Base-by-base conservation (phyloP, 2,797 vertebrate genomes). In the Acipenser oxyrinchus region DNA sequence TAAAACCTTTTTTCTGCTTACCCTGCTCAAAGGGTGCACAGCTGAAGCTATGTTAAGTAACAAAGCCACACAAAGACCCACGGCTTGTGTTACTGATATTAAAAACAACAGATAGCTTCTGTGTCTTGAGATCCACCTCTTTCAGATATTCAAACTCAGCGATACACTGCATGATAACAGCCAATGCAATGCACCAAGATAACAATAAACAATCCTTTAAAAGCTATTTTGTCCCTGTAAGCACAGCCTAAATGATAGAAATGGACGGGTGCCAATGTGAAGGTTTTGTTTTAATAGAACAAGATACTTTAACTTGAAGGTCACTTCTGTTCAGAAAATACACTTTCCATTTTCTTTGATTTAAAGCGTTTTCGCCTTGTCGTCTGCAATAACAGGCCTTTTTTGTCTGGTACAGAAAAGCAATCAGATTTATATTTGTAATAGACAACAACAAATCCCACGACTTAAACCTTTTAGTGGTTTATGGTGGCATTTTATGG, bases 141-240 rank as follows among this genome's bases (percentile, higher is more conserved):
- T 57, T 13, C 65, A 66, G 53, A 59, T 59, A 66, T 49, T 59
- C 65, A 49, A 59, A 7, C 53, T 66, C 65, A 49, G 55, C 37
- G 12, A 48, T 66, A 50, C 65, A 15, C 12, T 58, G 58, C 48
- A 59, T 49, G 49, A 49, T 59, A 48, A 37, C 37, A 4, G 37
- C 37, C 37, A 37, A 59, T 66, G 57, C 65, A 37, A n/a, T 13
- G 60, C 15, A 18, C 49, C 10, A 5, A 62, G 58, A 53, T 67
- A 57, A 67, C 58, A 67, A 62, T 61, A 48, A 60, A 67, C 59
- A 51, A 37, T 62, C 50, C 66, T 62, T 67, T 67, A 66, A 66
- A 55, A 66, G 51, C 57, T 57, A 58, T 66, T 66, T 66, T 59
- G 53, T 66, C 13, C 64, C 57, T 49, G 49, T 60, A 66, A 67